Conservation (phyloP, 2,888 invertebrate genomes). For the Atethmia centrago region DNA sequence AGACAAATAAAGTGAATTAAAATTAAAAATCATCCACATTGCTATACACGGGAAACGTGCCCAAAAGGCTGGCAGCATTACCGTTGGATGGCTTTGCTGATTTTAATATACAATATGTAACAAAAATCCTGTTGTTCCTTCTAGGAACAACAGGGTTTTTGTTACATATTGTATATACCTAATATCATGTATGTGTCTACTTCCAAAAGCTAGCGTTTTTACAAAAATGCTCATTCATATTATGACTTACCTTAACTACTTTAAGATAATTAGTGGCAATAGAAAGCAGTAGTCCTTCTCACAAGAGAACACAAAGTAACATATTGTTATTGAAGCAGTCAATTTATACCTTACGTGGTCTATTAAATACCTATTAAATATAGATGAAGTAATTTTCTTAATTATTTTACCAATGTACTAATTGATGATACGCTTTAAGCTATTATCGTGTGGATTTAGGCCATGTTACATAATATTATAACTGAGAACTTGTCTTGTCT, state of each 20-base stretch:
- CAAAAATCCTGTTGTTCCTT: too few species aligned
- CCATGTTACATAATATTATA: background rate
- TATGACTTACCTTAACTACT: conserved; percentile 14
- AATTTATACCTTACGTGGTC: conserved; percentile 15
- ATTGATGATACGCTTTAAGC: background rate
- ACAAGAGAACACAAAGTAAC: background rate
- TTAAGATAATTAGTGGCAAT: background rate
- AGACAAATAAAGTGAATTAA: background rate
- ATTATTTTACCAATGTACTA: conserved; percentile 5
- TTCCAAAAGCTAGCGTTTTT: background rate
- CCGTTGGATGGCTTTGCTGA: too few species aligned
- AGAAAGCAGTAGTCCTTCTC: background rate
- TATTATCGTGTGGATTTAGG: background rate
- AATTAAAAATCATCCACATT: background rate
- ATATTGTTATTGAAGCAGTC: fast-evolving
- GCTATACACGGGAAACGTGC: background rate
- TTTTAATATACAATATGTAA: too few species aligned
- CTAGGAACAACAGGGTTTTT: too few species aligned
- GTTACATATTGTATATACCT: too few species aligned
- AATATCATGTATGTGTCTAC: background rate
- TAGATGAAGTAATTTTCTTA: conserved; percentile 6
- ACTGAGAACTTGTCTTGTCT: background rate
- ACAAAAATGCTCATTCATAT: background rate
- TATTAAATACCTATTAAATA: conserved; percentile 36
- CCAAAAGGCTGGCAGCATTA: background rate